Percentiles rank a stretch among this genome's conserved stretches.
phyloP scores from a whole-genome alignment of 2,113 vertebrate genomes.

The Ophiodon elongatus region DNA sequence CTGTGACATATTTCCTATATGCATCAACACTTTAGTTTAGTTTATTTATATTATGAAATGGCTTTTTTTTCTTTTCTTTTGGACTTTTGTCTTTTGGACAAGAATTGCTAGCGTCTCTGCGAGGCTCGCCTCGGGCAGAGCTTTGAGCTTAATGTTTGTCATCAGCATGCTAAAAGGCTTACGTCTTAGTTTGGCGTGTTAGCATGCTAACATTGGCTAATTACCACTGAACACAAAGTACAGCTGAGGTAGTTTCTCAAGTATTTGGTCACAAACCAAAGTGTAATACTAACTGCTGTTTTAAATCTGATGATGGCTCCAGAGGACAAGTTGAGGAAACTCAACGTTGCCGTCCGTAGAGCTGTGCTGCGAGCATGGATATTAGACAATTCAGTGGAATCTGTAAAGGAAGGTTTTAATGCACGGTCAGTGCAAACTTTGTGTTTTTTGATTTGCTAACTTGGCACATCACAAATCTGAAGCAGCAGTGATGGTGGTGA shows the following conservation, averaged over 20 bases:
- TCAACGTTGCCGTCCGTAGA: neutral
- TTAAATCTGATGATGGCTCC: neutral
- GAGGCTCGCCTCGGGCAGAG: neutral
- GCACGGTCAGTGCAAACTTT: neutral
- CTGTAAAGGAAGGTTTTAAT: neutral
- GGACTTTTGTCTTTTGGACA: neutral
- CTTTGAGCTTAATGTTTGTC: neutral
- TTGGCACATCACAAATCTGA: neutral
- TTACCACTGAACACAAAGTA: neutral
- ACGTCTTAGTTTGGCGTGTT: neutral
- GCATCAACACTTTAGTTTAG: neutral
- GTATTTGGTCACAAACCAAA: neutral
- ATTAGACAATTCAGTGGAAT: neutral
- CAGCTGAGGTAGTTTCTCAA: neutral
- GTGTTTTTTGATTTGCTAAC: neutral
- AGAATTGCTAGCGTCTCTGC: neutral
- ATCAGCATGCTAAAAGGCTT: neutral
- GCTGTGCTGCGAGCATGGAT: neutral
- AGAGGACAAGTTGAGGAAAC: neutral
- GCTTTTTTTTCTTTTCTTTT: neutral
- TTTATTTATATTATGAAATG: slow-evolving; percentile 1
- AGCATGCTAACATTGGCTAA: neutral
- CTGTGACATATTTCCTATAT: slow-evolving; percentile 30
- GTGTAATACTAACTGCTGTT: neutral
- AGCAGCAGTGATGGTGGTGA: neutral